Conservation (phyloP, 2,888 invertebrate species). For the Allacma fusca region DNA sequence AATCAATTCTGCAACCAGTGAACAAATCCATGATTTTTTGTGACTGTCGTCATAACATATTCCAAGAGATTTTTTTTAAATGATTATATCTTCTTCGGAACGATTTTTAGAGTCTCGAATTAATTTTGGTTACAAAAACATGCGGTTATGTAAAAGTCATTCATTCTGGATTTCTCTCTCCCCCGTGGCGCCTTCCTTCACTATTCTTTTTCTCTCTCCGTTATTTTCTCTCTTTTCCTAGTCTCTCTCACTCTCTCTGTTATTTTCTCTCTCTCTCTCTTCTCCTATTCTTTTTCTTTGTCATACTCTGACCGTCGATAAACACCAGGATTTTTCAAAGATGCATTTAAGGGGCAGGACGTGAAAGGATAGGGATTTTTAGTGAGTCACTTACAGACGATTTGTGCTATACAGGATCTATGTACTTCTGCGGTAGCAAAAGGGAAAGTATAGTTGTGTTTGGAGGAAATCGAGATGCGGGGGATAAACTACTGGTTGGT, state of each 20-base stretch:
- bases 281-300: too few relatives aligned
- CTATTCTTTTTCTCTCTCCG: too few relatives aligned
- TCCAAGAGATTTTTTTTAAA: too few relatives aligned
- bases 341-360: not conserved
- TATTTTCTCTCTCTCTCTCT: too few relatives aligned
- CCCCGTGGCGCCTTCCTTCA: too few relatives aligned
- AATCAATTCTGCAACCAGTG: not conserved
- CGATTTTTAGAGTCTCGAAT: not conserved
- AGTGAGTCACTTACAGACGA: not conserved
- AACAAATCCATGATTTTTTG: not conserved
- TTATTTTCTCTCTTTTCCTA: too few relatives aligned
- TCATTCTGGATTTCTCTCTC: too few relatives aligned
- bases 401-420: not conserved
- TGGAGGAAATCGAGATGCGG: constrained; percentile 13
- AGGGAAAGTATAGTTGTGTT: not conserved
- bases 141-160: not conserved
- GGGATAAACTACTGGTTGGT: constrained; percentile 1
- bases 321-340: not conserved
- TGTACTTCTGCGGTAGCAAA: too few relatives aligned
- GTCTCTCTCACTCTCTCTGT: too few relatives aligned
- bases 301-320: not conserved
- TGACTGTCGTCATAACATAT: not conserved
- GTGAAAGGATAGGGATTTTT: constrained; percentile 3
- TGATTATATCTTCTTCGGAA: too few relatives aligned
- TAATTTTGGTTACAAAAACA: not conserved